Evolutionary conservation across 2,888 invertebrate genomes (phyloP).

Genomic region (Cetonia aurata): DNA sequence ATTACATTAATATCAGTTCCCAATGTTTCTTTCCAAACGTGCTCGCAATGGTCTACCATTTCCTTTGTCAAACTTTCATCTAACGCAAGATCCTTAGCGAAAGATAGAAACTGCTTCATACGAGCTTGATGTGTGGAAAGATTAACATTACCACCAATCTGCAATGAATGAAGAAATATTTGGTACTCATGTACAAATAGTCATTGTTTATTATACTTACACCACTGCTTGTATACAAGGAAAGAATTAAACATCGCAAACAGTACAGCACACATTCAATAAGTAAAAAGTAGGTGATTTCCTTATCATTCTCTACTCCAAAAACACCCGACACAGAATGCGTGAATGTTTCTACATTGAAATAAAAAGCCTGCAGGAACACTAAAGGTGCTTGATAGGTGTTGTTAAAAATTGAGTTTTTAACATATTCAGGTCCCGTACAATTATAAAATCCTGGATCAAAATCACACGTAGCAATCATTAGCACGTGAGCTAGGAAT

Average conservation of each 20-base stretch:
- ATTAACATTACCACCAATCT: slow-evolving; percentile 45
- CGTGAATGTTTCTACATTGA: slow-evolving; percentile 33
- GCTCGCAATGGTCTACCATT: slow-evolving; percentile 52
- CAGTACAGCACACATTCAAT: slow-evolving; percentile 14
- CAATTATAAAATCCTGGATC: slow-evolving; percentile 8
- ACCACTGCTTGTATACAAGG: slow-evolving; percentile 40
- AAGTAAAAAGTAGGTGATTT: slow-evolving; percentile 29
- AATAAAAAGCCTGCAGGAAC: slow-evolving; percentile 32
- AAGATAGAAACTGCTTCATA: slow-evolving; percentile 50
- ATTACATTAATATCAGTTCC: slow-evolving; percentile 45
- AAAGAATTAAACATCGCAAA: slow-evolving; percentile 37
- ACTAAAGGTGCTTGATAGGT: background rate
- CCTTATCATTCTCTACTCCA: slow-evolving; percentile 21
- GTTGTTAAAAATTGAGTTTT: slow-evolving; percentile 21
- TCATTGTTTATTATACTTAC: slow-evolving; percentile 31
- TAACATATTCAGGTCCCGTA: slow-evolving; percentile 11
- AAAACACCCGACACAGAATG: slow-evolving; percentile 38
- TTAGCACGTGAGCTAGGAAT: slow-evolving; percentile 19
- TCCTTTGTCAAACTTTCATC: slow-evolving; percentile 50
- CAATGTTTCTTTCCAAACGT: slow-evolving; percentile 51
- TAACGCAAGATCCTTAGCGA: slow-evolving; percentile 49
- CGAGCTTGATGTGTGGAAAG: slow-evolving; percentile 44
- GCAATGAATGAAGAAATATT: slow-evolving; percentile 5
- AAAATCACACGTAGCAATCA: slow-evolving; percentile 35
- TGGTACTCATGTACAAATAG: background rate